phyloP scores from a whole-genome alignment of 1,140 invertebrate species.

The Maconellicoccus hirsutus region DNA sequence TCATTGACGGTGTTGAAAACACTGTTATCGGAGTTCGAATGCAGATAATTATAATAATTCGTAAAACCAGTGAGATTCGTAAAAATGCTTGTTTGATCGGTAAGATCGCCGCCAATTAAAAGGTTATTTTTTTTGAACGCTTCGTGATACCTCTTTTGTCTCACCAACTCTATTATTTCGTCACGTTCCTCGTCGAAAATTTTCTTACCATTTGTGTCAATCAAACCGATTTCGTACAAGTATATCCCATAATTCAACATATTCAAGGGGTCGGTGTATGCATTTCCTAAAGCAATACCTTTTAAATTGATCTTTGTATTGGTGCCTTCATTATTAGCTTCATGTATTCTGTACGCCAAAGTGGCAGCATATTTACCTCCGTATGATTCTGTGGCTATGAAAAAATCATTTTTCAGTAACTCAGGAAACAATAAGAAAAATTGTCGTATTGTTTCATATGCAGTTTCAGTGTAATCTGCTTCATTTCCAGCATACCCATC shows the following conservation, averaged over 20 bases:
- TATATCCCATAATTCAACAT: slow-evolving; percentile 70
- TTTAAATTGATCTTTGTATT: slow-evolving; percentile 49
- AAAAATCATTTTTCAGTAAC: slow-evolving; percentile 29
- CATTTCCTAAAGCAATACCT: slow-evolving; percentile 76
- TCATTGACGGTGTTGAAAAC: slow-evolving; percentile 38
- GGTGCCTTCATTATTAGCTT: slow-evolving; percentile 42
- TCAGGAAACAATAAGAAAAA: slow-evolving; percentile 52
- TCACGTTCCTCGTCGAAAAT: neutral
- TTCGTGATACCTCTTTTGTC: slow-evolving; percentile 25
- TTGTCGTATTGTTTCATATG: slow-evolving; percentile 52
- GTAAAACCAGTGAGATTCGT: slow-evolving; percentile 64
- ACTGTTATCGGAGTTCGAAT: slow-evolving; percentile 38
- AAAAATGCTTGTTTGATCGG: slow-evolving; percentile 39
- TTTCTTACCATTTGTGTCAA: slow-evolving; percentile 36
- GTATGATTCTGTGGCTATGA: slow-evolving; percentile 43
- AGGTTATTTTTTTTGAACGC: slow-evolving; percentile 24
- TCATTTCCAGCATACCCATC: slow-evolving; percentile 55
- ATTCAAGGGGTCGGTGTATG: slow-evolving; percentile 65
- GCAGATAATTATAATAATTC: slow-evolving; percentile 69
- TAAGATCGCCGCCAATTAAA: slow-evolving; percentile 35
- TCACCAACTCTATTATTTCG: neutral
- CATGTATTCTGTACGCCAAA: slow-evolving; percentile 40
- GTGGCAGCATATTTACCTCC: slow-evolving; percentile 45
- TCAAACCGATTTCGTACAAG: slow-evolving; percentile 64
- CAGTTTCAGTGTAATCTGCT: slow-evolving; percentile 49